Conservation (phyloP, 2,113 vertebrate genomes). For the Mungos mungo region DNA sequence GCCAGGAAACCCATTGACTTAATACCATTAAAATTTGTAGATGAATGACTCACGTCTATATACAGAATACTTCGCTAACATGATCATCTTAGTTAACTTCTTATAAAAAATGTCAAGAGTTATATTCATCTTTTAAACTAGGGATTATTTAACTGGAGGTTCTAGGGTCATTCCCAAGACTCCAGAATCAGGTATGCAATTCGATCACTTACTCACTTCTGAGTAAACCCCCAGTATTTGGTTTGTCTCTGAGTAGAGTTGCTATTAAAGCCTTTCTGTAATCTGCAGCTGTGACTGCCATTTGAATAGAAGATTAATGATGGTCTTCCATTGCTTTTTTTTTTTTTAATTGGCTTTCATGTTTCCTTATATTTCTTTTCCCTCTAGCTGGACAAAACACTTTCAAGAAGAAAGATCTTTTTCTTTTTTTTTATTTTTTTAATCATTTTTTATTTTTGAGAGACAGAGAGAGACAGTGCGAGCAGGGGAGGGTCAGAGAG, state of each 20-base stretch:
- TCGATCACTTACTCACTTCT: neutral
- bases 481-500: too few species aligned
- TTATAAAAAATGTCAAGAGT: neutral
- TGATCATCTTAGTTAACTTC: conserved; percentile 10
- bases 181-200: neutral
- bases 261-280: neutral
- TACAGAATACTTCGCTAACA: neutral
- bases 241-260: neutral
- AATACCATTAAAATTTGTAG: neutral
- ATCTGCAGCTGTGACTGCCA: neutral
- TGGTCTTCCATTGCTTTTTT: neutral
- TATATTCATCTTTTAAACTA: conserved; percentile 38
- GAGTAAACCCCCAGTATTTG: neutral
- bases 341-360: conserved; percentile 5
- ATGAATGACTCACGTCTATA: neutral
- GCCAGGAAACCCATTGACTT: neutral
- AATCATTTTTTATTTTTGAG: too few species aligned
- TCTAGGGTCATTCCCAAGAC: neutral
- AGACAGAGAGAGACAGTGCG: too few species aligned
- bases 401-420: conserved; percentile 44
- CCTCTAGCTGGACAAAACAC: neutral
- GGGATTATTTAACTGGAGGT: neutral
- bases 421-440: neutral
- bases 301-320: conserved; percentile 46
- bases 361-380: conserved; percentile 52